phyloP scores from a whole-genome alignment of 2,797 vertebrate species.

The Pitangus sulphuratus region DNA sequence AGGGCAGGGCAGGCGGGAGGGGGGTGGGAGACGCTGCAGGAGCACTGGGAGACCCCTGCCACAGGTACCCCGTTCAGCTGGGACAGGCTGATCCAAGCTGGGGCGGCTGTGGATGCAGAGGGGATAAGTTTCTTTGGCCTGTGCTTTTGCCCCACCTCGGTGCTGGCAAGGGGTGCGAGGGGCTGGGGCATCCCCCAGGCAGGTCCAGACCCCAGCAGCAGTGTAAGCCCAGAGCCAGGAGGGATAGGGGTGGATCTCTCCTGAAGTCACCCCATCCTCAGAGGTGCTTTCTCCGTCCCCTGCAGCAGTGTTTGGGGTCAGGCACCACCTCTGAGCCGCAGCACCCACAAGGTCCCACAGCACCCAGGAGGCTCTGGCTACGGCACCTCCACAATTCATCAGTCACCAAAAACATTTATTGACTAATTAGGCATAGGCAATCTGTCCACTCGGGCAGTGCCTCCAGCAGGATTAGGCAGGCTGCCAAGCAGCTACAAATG shows the following conservation, averaged over 20 bases:
- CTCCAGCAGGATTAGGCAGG: conserved; percentile 5
- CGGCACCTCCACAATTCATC: not conserved
- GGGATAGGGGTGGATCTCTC: not conserved
- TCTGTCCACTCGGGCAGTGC: conserved; percentile 16
- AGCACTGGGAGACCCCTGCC: not conserved
- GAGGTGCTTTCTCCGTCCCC: accelerated
- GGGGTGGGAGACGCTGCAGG: not conserved
- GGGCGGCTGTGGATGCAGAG: not conserved
- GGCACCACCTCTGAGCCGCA: not conserved
- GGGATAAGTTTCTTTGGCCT: accelerated
- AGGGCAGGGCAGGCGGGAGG: not conserved
- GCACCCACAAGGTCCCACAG: not conserved
- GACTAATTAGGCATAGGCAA: conserved; percentile 42
- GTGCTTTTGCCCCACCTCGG: accelerated
- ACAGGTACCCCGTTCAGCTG: accelerated
- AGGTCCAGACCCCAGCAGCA: accelerated
- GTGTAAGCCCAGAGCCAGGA: not conserved
- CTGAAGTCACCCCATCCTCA: accelerated
- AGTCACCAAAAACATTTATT: conserved; percentile 38
- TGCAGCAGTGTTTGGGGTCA: accelerated
- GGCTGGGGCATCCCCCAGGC: not conserved
- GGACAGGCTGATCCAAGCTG: not conserved
- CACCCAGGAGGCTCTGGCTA: not conserved
- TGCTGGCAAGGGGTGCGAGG: not conserved
- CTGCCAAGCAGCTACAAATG: not conserved